These are phyloP conservation scores for Dyspetes luteomarginatus DNA, from an alignment of 2,888 invertebrate genomes.

Conservation along the genomic window DNA sequence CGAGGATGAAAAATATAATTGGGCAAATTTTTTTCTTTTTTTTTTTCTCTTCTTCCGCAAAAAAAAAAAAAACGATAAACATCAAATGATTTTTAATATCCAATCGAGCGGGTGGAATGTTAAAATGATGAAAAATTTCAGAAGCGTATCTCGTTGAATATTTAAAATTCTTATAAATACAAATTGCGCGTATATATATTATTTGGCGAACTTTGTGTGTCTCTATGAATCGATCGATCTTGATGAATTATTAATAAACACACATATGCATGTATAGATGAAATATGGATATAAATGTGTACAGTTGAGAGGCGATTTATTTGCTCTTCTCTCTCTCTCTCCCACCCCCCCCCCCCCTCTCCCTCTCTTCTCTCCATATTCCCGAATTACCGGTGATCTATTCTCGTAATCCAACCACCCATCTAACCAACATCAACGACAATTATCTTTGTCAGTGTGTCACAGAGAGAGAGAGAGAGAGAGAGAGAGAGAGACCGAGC, in stretches of 20 bases:
- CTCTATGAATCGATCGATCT: not conserved
- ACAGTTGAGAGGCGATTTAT: slow-evolving; percentile 10
- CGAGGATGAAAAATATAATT: too few relatives aligned
- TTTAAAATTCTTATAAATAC: not conserved
- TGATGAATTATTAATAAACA: not conserved
- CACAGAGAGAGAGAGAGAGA: slow-evolving; percentile 13
- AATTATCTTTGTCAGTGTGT: slow-evolving; percentile 39
- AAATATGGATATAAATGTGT: not conserved
- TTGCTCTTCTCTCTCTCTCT: not conserved
- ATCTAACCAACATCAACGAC: slow-evolving; percentile 41
- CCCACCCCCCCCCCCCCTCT: too few relatives aligned
- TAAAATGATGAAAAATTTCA: not conserved
- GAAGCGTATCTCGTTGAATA: not conserved
- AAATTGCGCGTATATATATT: not conserved
- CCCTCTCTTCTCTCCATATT: not conserved
- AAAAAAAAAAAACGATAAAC: not conserved
- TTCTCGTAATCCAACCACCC: slow-evolving; percentile 47
- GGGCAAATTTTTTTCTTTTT: too few relatives aligned
- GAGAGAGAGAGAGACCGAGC: too few relatives aligned
- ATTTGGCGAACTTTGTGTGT: not conserved
- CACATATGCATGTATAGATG: not conserved
- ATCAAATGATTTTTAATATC: not conserved
- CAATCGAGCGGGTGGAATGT: not conserved
- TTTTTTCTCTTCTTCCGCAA: too few relatives aligned
- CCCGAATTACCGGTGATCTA: slow-evolving; percentile 51